A percentile compares a stretch with the other conserved stretches of the same genome.
Evolutionary conservation across 35 echinoderm and acorn worm genomes (phyloP).

Genomic region (Lytechinus pictus): DNA sequence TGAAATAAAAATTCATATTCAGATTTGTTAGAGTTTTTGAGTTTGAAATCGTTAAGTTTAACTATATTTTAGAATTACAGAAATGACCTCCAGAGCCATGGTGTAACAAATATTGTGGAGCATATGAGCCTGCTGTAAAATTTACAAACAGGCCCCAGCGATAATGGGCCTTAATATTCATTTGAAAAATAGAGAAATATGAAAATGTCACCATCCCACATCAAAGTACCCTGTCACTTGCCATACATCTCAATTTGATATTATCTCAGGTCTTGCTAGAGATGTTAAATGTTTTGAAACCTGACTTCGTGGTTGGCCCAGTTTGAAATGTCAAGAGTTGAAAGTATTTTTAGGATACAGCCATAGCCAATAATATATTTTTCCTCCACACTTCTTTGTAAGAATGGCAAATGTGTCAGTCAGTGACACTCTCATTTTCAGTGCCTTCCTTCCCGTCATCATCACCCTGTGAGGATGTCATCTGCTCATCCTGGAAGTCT

Average conservation of each 20-base stretch:
- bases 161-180: no score
- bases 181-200: no score
- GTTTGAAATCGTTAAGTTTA: no score
- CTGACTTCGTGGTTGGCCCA: neutral
- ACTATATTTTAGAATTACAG: no score
- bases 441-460: neutral
- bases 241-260: neutral
- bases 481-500: neutral
- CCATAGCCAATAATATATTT: neutral
- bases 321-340: neutral
- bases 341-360: slow-evolving; percentile 4
- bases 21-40: no score
- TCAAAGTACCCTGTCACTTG: neutral
- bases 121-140: no score
- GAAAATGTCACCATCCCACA: neutral
- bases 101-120: no score
- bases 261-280: neutral
- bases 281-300: slow-evolving; percentile 6
- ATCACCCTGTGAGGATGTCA: neutral
- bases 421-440: neutral
- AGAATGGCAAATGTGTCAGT: slow-evolving; percentile 1
- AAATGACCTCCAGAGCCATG: no score
- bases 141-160: no score
- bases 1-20: neutral
- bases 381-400: neutral